These are phyloP conservation scores for Drosophila neutralis DNA, from an alignment of 2,888 invertebrate genomes.

Conservation along the genomic window DNA sequence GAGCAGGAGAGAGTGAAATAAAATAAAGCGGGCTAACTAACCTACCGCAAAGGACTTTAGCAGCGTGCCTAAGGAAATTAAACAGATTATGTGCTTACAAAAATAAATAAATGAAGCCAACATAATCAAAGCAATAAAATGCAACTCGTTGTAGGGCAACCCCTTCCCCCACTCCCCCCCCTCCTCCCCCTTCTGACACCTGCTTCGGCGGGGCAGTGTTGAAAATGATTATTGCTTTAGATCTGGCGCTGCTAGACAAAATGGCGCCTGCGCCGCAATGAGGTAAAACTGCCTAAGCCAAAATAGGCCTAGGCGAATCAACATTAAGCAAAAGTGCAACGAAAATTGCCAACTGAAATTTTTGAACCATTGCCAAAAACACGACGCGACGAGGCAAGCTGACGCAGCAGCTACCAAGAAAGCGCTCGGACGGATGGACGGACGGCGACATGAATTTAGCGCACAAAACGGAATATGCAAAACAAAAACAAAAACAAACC, in stretches of 20 bases:
- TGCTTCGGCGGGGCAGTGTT: constrained; percentile 6
- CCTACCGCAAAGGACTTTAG: constrained; percentile 67
- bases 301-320: constrained; percentile 77
- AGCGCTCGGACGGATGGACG: constrained; percentile 7
- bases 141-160: not conserved
- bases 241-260: constrained; percentile 27
- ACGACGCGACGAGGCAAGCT: constrained; percentile 51
- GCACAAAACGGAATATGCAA: constrained; percentile 57
- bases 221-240: constrained; percentile 25
- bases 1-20: constrained; percentile 18
- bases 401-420: constrained; percentile 23
- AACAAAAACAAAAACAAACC: constrained; percentile 62
- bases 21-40: constrained; percentile 60
- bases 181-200: not conserved
- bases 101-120: constrained; percentile 37
- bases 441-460: constrained; percentile 28
- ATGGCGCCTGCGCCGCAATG: constrained; percentile 71
- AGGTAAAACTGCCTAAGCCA: constrained; percentile 45
- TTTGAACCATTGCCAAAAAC: constrained; percentile 69
- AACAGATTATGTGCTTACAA: constrained; percentile 45
- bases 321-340: constrained; percentile 71
- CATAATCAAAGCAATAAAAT: constrained; percentile 36
- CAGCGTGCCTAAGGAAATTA: constrained; percentile 48
- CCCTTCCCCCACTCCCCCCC: not conserved
- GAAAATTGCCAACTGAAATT: constrained; percentile 53